Evolutionary conservation across 2,797 vertebrate genomes (phyloP), one percentile per base, ranked within the genome.

Genomic region (Remorina albescens): DNA sequence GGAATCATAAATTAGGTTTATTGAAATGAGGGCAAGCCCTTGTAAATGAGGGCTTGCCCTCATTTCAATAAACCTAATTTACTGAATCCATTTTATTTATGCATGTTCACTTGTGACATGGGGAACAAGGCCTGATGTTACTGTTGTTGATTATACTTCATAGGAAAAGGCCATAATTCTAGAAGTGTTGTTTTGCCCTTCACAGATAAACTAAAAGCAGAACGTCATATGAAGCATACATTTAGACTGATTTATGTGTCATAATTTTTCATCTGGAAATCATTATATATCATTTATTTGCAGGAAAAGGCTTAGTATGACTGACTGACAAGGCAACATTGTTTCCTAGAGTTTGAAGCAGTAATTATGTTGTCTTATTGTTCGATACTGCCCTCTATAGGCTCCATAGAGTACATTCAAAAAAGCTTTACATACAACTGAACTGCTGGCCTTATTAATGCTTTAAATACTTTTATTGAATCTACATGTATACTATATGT

Each of bases 351-450:
- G 34, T 62, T 49, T 30, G 19, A 47, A 11, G 16, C n/a, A 42
- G 8, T 30, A 4, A 66, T 37, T 11, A 69, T 46, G 9, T 57
- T 50, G 11, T 74, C 34, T 63, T 67, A 18, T 61, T 73, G 65
- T 68, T 34, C 47, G n/a, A 83, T 66, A 73, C 74, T 87, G 87
- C 86, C 84, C 76, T 65, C 87, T 60, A 54, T 57, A 74, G 86
- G 80, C 16, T 4, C 0, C 8, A 53, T 23, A 30, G 2, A 25
- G 62, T 39, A 63, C 36, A 57, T 54, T 64, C 19, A 76, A 23
- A 49, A 16, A 2, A 4, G 32, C 37, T 66, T 44, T 12, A 23
- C 26, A 39, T 26, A 7, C 37, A 59, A n/a, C n/a, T n/a, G n/a
- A n/a, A n/a, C n/a, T n/a, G n/a, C 23, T n/a, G n/a, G n/a, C n/a